Evolutionary conservation across 1,140 invertebrate genomes (phyloP), one percentile per base, ranked within the genome.

Genomic region (Hyles vespertilio): DNA sequence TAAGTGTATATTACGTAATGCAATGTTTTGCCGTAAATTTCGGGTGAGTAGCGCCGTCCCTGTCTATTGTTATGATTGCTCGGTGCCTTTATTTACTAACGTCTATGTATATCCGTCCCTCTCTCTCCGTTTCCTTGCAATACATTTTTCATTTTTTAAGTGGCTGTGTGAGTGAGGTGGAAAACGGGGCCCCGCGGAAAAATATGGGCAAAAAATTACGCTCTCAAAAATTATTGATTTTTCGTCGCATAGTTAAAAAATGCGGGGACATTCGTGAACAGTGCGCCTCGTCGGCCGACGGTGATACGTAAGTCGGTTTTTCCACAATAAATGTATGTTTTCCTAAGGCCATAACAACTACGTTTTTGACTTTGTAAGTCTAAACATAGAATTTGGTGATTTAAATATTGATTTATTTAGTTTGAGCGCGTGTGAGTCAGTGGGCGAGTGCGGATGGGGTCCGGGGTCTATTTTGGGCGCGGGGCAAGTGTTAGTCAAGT

Each of bases 151-250:
- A 82, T 84, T 86, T 85, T 22, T 85, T 81, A 79, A 72, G 74
- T 70, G 70, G 5, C 72, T 61, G 69, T 68, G 70, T 63, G 79
- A 78, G 71, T 57, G 81, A 82, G 83, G 66, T 62, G 75, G 69
- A 77, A 77, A 72, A 67, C 66, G 62, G 70, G 65, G 78, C 65
- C 71, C 75, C 72, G 63, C 73, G 84, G 81, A 84, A 87, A 84
- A 87, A 87, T 87, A 87, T 87, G 77, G 84, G 81, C 81, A 84
- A 81, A 79, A 82, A 76, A 56, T 57, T 65, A 74, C 79, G 70
- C 79, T 78, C 79, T 81, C 83, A 84, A 87, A 84, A 84, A 81
- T 84, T 87, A 87, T 84, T 87, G 84, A 87, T 84, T 84, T 84
- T 84, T 77, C 80, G 77, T 81, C 70, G 73, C 11, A 34, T 33